Evolutionary conservation across 2,888 invertebrate genomes (phyloP), one percentile per base, ranked within the genome.

Genomic region (Orchesellides sinensis): DNA sequence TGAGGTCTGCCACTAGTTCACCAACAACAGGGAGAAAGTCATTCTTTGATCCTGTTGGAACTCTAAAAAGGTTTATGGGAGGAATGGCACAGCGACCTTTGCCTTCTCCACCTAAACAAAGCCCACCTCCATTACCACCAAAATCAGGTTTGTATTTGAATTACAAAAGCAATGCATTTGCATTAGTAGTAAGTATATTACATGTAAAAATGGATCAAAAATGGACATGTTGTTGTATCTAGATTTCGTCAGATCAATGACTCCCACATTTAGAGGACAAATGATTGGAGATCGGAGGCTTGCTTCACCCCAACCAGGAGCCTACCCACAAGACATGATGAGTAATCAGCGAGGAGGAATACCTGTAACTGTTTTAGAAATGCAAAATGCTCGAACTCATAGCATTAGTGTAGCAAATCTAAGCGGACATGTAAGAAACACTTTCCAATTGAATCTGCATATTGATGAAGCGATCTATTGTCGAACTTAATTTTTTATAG

Each of bases 101-200:
- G 82, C 93, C 93, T 17, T 92, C 92, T 12, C 91, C 92, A 40
- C 93, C 93, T 14, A 84, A 87, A 75, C 81, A 84, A n/a, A 83
- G 85, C 4, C 85, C 84, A 29, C 81, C 84, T n/a, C 83, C 83
- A 47, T 63, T 85, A 23, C 87, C 87, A 21, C 86, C 88, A 8
- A 83, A 86, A 49, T 65, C 83, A n/a, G 73, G 54, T 54, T 25
- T 54, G 3, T 25, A 10, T 25, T 19, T 8, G 10, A 8, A 8
- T 8, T n/a, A 40, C 10, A 40, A 32, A 32, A 5, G 5, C 32
- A 32, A 32, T 5, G n/a, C n/a, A 47, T 35, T 35, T 35, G 5
- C 19, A 49, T 21, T 3, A 19, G 5, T 49, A 8, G 5, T 21
- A 3, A 8, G 35, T 8, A 19, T 1, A 17, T 17, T 49, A 49